phyloP scores from a whole-genome alignment of 2,797 vertebrate genomes.

The Australoheros facetus region DNA sequence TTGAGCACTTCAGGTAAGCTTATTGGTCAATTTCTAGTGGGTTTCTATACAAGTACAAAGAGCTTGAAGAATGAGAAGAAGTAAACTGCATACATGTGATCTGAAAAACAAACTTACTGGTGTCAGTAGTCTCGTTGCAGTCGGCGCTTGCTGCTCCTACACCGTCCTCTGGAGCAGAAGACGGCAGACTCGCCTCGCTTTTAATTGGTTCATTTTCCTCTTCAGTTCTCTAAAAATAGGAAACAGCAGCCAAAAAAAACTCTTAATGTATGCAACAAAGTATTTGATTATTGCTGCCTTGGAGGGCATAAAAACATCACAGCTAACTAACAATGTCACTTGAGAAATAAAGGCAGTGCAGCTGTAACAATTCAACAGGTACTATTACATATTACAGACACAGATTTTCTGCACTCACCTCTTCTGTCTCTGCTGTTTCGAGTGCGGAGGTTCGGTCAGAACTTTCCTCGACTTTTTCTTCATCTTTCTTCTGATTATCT shows the following conservation, averaged over 20 bases:
- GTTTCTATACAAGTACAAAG: too few relatives aligned
- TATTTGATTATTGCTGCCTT: too few relatives aligned
- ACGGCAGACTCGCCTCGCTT: conserved; percentile 52
- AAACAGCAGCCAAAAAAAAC: neutral
- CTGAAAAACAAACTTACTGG: conserved; percentile 33
- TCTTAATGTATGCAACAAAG: neutral
- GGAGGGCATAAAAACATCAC: neutral
- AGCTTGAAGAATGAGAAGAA: neutral
- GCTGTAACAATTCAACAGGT: neutral
- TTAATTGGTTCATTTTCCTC: conserved; percentile 60
- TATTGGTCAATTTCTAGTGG: too few relatives aligned
- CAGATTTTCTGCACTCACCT: conserved; percentile 36
- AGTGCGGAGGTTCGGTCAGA: neutral
- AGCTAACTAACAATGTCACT: neutral
- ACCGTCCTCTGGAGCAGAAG: conserved; percentile 24
- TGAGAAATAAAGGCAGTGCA: neutral
- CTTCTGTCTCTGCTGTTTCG: conserved; percentile 14
- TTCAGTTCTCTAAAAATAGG: conserved; percentile 61
- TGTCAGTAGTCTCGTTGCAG: conserved; percentile 30
- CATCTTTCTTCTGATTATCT: conserved; percentile 46
- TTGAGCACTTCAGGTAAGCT: too few relatives aligned
- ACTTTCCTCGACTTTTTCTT: conserved; percentile 21
- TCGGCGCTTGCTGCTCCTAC: conserved; percentile 31
- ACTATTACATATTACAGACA: neutral
- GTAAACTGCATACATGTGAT: neutral